These are phyloP conservation scores for Sebastes reedi DNA, from an alignment of 2,797 vertebrate species.

Conservation along the genomic window DNA sequence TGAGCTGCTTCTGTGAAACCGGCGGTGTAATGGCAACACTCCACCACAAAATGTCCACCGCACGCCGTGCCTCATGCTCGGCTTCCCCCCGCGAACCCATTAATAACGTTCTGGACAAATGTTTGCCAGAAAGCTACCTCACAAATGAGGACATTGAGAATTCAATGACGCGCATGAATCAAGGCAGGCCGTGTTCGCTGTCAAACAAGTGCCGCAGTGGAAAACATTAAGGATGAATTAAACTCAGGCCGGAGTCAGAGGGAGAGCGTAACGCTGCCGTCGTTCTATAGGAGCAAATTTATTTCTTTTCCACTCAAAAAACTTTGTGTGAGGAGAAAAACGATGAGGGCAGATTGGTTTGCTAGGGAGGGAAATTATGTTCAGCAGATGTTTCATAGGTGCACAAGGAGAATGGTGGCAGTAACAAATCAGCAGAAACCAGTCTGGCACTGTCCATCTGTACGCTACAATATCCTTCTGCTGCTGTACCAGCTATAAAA, in stretches of 20 bases:
- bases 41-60: constrained; percentile 45
- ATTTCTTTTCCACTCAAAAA: constrained; percentile 24
- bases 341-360: background rate
- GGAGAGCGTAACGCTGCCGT: constrained; percentile 7
- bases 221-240: constrained; percentile 69
- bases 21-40: constrained; percentile 15
- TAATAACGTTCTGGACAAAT: constrained; percentile 66
- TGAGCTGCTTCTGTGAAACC: constrained; percentile 31
- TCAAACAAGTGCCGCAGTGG: constrained; percentile 60
- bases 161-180: constrained; percentile 73
- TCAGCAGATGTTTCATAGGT: constrained; percentile 30
- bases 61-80: constrained; percentile 30
- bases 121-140: constrained; percentile 65
- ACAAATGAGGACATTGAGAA: constrained; percentile 63
- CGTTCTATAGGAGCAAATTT: constrained; percentile 8
- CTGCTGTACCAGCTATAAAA: background rate
- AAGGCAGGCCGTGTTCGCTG: constrained; percentile 53
- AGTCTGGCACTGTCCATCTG: constrained; percentile 10
- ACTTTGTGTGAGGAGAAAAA: background rate
- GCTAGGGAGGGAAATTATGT: constrained; percentile 1
- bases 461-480: background rate
- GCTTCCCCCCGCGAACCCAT: constrained; percentile 44
- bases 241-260: constrained; percentile 29
- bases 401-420: background rate
- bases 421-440: constrained; percentile 16